These are phyloP conservation scores for Paramuricea clavata DNA, from an alignment of 92 coral and sea anemone genomes.

Conservation along the genomic window DNA sequence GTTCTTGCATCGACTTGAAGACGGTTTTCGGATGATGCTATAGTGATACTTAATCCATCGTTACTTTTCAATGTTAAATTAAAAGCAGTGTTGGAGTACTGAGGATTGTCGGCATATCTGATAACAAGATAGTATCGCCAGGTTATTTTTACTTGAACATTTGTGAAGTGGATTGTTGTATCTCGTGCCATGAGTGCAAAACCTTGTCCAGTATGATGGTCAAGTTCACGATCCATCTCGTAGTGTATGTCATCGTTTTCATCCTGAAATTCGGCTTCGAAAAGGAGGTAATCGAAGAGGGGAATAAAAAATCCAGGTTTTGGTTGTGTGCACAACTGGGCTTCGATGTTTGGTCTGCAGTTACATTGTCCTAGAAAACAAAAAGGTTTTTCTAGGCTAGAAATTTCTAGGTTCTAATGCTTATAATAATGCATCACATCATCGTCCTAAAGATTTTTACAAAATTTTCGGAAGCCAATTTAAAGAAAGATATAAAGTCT, in stretches of 20 bases:
- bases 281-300: slow-evolving; percentile 68
- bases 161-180: slow-evolving; percentile 46
- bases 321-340: slow-evolving; percentile 65
- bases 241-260: slow-evolving; percentile 43
- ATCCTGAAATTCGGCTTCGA: slow-evolving; percentile 75
- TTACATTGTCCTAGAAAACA: slow-evolving; percentile 72
- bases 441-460: too few relatives aligned
- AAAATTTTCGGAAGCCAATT: too few relatives aligned
- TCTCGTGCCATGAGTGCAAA: slow-evolving; percentile 64
- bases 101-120: slow-evolving; percentile 56
- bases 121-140: slow-evolving; percentile 64
- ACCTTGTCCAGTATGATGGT: slow-evolving; percentile 78
- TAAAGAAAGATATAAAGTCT: too few relatives aligned
- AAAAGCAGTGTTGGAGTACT: background rate
- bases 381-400: background rate
- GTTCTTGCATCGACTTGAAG: background rate
- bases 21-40: background rate
- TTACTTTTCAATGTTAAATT: background rate
- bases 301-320: slow-evolving; percentile 73
- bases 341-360: slow-evolving; percentile 83
- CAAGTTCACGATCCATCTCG: slow-evolving; percentile 46
- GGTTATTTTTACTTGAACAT: slow-evolving; percentile 44
- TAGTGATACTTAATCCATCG: background rate
- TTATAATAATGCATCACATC: too few relatives aligned
- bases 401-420: too few relatives aligned